Base-by-base conservation (phyloP, 2,888 invertebrate species). In the Allophyes oxyacanthae region DNA sequence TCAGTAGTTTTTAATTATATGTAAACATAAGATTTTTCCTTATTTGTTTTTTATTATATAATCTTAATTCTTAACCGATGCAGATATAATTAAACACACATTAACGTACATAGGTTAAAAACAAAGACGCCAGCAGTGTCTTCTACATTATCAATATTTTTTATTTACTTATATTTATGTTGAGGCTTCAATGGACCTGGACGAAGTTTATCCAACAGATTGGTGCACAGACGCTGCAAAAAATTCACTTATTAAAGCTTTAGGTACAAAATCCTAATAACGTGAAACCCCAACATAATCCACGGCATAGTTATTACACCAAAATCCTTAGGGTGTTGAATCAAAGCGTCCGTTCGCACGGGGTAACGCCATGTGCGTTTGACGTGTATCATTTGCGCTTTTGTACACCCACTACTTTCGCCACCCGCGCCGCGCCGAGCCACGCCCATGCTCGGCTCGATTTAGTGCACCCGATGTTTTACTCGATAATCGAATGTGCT, bases 351-450 rank as follows among this genome's bases (percentile, higher is more conserved):
- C 75, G 76, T 57, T 66, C 56, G 61, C 63, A 62, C 69, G 62
- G 72, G 73, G 71, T 54, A 52, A 60, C 64, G 78, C 78, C 85
- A 88, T 90, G 86, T 92, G 92, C 84, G 81, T 79, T 75, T 86
- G 91, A 89, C 89, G 42, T 59, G 84, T 89, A 85, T 88, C 82
- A 90, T 91, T 91, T 91, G 89, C 81, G 85, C 89, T 88, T 89
- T 86, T 90, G 82, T 82, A 83, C 88, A 86, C 88, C 89, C 84
- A 84, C 87, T 84, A 84, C 81, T 86, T 88, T 83, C 52, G 69
- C 53, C 45, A 50, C 38, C n/a, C n/a, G 36, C 53, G 46, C 33
- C 20, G 1, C 28, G 20, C 20, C 3, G 6, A 2, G 50, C 49
- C 58, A 58, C 48, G 57, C 66, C 42, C 56, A 44, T 40, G 26